phyloP scores from a whole-genome alignment of 2,797 vertebrate genomes.

The Triplophysa bombifrons region DNA sequence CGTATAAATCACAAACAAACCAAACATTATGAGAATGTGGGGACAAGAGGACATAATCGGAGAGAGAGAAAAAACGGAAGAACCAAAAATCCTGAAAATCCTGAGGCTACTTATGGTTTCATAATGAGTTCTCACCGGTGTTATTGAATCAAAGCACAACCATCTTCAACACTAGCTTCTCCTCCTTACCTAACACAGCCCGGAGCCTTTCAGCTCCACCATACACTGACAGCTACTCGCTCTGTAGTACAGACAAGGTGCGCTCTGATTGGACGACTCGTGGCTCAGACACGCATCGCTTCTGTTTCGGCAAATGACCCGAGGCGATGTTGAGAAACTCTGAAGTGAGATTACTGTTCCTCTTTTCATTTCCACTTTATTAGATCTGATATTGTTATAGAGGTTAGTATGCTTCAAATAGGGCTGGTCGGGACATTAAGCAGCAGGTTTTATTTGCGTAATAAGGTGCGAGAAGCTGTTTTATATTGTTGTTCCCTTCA shows the following conservation, averaged over 20 bases:
- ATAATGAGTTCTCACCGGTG: conserved; percentile 64
- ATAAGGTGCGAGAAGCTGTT: background rate
- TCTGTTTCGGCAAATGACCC: conserved; percentile 48
- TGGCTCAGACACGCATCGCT: conserved; percentile 23
- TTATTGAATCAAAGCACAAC: conserved; percentile 63
- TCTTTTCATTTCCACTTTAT: conserved; percentile 20
- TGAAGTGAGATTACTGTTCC: conserved; percentile 14
- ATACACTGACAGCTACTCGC: conserved; percentile 42
- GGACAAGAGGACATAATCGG: conserved; percentile 25
- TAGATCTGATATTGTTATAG: conserved; percentile 10
- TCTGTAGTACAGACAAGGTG: conserved; percentile 47
- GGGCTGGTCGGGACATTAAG: conserved; percentile 1
- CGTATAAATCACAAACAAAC: conserved; percentile 52
- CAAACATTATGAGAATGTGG: conserved; percentile 14
- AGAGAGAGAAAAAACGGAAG: background rate
- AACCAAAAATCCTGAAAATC: conserved; percentile 55
- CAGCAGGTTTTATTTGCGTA: background rate
- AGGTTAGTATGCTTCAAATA: background rate
- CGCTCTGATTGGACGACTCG: conserved; percentile 39
- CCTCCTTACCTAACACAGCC: conserved; percentile 34
- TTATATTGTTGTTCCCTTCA: background rate
- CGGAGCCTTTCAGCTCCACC: conserved; percentile 35
- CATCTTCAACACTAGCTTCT: conserved; percentile 32
- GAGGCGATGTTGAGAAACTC: conserved; percentile 36
- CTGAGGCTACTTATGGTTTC: conserved; percentile 62